Conservation (phyloP, 2,888 invertebrate genomes). For the Drosophila mimetica region DNA sequence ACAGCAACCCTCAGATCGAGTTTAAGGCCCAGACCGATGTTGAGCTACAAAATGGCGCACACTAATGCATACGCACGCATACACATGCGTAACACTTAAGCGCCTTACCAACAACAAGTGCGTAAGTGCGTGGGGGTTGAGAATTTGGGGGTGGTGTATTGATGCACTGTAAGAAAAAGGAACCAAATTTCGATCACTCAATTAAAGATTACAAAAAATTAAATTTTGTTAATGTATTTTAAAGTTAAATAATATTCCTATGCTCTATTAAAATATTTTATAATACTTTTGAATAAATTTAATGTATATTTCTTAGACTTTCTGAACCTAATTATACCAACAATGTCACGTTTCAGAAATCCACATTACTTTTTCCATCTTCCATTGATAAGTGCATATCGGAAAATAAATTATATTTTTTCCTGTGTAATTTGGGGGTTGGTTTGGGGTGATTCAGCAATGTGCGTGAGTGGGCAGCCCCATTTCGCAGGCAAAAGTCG, state of each 20-base stretch:
- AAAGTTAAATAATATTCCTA: too few species aligned
- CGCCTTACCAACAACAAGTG: constrained; percentile 41
- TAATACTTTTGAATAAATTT: too few species aligned
- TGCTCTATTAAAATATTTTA: too few species aligned
- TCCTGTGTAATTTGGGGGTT: not conserved
- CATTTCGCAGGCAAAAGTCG: constrained; percentile 25
- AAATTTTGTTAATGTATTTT: too few species aligned
- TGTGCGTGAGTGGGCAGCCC: constrained; percentile 59
- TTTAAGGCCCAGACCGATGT: constrained; percentile 28
- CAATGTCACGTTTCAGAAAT: too few species aligned
- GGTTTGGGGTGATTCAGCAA: constrained; percentile 9
- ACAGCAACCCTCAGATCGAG: constrained; percentile 39
- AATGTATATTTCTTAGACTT: too few species aligned
- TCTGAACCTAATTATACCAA: too few species aligned
- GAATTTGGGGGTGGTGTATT: constrained; percentile 6
- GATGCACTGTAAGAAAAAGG: not conserved
- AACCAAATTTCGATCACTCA: too few species aligned
- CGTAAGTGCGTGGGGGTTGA: constrained; percentile 32
- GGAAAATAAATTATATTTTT: too few species aligned
- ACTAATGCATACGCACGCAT: constrained; percentile 26
- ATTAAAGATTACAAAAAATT: too few species aligned
- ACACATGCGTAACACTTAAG: constrained; percentile 70
- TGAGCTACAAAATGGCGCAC: constrained; percentile 52
- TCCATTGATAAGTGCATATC: too few species aligned
- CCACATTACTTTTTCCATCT: too few species aligned